phyloP scores from a whole-genome alignment of 2,797 vertebrate genomes.

The Anniella stebbinsi region DNA sequence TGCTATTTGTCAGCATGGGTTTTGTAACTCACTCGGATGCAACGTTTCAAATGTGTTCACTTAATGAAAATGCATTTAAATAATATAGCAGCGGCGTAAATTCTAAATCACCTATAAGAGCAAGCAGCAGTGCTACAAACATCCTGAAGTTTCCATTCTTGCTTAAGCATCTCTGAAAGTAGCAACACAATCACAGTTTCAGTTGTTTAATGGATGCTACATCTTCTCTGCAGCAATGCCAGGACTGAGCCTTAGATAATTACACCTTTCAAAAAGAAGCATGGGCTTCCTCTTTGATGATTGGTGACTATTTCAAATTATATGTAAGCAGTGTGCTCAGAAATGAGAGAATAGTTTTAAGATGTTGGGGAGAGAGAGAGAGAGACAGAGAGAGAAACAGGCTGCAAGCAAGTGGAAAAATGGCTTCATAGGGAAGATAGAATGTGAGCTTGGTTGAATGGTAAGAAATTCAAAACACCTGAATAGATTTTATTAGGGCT shows the following conservation, averaged over 20 bases:
- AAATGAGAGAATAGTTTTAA: conserved; percentile 26
- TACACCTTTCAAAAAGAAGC: conserved; percentile 59
- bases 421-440: background rate
- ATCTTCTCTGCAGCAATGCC: conserved; percentile 43
- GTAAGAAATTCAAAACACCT: background rate
- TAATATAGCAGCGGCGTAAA: conserved; percentile 60
- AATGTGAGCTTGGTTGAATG: conserved; percentile 9
- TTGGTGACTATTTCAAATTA: conserved; percentile 44
- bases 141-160: conserved; percentile 44
- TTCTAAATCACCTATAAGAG: conserved; percentile 49
- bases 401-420: background rate
- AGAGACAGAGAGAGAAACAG: background rate
- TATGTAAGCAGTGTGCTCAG: background rate
- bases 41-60: conserved; percentile 48
- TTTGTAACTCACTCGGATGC: conserved; percentile 38
- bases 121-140: conserved; percentile 36
- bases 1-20: conserved; percentile 36
- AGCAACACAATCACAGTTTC: conserved; percentile 44
- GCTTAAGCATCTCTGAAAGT: conserved; percentile 36
- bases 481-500: background rate
- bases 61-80: conserved; percentile 69
- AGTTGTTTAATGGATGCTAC: conserved; percentile 48
- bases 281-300: conserved; percentile 48
- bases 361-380: conserved; percentile 48
- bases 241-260: conserved; percentile 57